Conservation (phyloP, 2,797 vertebrate genomes). For the Chaenodraco wilsoni region DNA sequence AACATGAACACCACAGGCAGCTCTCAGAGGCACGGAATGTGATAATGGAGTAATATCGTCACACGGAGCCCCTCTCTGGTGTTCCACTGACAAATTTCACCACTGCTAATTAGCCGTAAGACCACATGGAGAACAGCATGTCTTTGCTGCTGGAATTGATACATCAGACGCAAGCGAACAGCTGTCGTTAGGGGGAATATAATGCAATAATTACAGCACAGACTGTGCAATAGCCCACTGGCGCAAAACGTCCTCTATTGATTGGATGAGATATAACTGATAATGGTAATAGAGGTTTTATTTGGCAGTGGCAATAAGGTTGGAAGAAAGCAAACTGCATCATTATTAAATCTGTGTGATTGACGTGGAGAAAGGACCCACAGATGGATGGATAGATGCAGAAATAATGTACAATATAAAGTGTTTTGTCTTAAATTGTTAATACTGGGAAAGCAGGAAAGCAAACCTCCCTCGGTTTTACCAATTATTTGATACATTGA, state of each 20-base stretch:
- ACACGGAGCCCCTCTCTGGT: conserved; percentile 42
- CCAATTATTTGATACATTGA: too few relatives aligned
- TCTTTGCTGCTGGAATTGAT: conserved; percentile 58
- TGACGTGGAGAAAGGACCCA: too few relatives aligned
- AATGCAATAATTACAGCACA: conserved; percentile 56
- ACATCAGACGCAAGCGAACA: conserved; percentile 58
- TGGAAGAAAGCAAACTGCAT: conserved; percentile 2
- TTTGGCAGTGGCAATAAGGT: not conserved
- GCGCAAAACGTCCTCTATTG: conserved; percentile 17
- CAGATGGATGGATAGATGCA: not conserved
- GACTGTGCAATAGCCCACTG: conserved; percentile 30
- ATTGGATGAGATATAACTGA: conserved; percentile 28
- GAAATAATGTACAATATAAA: not conserved
- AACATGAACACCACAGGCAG: conserved; percentile 20
- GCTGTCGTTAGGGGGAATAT: conserved; percentile 53
- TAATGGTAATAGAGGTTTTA: not conserved
- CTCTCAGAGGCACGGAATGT: conserved; percentile 34
- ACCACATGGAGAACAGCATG: conserved; percentile 60
- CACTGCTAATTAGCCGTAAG: conserved; percentile 65
- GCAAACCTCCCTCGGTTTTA: too few relatives aligned
- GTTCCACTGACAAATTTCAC: conserved; percentile 38
- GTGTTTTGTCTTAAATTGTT: not conserved
- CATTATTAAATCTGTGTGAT: not conserved
- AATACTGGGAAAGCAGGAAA: not conserved
- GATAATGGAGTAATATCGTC: conserved; percentile 50